A percentile compares a stretch with the other conserved stretches of the same genome.
These are phyloP conservation scores for Sebastes cheni DNA, from an alignment of 2,797 vertebrate genomes.

Conservation along the genomic window DNA sequence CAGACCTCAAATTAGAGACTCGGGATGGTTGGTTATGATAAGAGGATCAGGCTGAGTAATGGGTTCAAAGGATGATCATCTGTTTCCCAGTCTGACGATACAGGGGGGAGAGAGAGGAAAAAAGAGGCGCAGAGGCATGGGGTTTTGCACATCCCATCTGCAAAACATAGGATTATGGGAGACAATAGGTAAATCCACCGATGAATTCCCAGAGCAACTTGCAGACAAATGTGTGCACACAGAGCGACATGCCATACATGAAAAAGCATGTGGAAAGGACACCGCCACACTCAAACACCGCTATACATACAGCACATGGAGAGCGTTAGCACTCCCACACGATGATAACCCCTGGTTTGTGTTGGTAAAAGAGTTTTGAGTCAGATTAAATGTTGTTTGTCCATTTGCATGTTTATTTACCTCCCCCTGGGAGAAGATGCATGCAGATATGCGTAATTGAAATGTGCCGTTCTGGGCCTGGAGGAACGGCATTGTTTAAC, in stretches of 20 bases:
- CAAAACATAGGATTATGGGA: slow-evolving; percentile 77
- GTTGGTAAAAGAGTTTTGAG: slow-evolving; percentile 13
- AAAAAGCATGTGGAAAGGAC: slow-evolving; percentile 14
- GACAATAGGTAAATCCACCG: slow-evolving; percentile 75
- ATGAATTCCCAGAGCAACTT: slow-evolving; percentile 49
- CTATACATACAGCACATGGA: background rate
- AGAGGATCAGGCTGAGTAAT: slow-evolving; percentile 83
- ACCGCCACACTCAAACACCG: slow-evolving; percentile 8
- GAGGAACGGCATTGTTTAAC: slow-evolving; percentile 55
- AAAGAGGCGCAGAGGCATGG: slow-evolving; percentile 40
- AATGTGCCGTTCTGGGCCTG: slow-evolving; percentile 52
- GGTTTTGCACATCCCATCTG: slow-evolving; percentile 72
- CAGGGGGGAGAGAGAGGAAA: slow-evolving; percentile 27
- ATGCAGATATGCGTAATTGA: slow-evolving; percentile 61
- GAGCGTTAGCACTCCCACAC: background rate
- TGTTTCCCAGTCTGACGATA: slow-evolving; percentile 72
- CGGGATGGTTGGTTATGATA: slow-evolving; percentile 77
- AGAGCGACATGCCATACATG: slow-evolving; percentile 29
- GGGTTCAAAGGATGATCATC: slow-evolving; percentile 81
- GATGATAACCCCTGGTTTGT: slow-evolving; percentile 41
- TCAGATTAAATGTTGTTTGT: slow-evolving; percentile 58
- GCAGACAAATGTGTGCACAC: slow-evolving; percentile 37
- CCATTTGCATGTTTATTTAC: slow-evolving; percentile 54
- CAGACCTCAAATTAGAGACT: slow-evolving; percentile 76
- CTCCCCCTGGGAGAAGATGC: slow-evolving; percentile 37